Evolutionary conservation across 2,888 invertebrate genomes (phyloP).

Genomic region (Coelinius sp.): DNA sequence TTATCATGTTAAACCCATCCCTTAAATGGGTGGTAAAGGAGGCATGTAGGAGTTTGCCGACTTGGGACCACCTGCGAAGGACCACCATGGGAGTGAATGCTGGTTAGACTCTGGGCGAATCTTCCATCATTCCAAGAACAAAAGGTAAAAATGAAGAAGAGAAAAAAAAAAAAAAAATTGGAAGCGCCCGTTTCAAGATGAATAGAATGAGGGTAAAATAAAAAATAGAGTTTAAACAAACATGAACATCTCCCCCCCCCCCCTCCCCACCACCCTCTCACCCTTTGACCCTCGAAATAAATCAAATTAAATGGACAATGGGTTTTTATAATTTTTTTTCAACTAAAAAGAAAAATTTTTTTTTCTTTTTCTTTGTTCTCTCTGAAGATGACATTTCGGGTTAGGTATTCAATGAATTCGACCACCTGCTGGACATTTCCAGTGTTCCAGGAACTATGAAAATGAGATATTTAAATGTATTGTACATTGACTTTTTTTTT

Average conservation of each 20-base stretch:
- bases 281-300: background rate
- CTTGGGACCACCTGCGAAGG: slow-evolving; percentile 49
- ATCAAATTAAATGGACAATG: slow-evolving; percentile 20
- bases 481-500: background rate
- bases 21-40: slow-evolving; percentile 28
- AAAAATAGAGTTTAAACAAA: slow-evolving; percentile 1
- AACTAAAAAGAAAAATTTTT: no score
- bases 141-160: slow-evolving; percentile 32
- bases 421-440: slow-evolving; percentile 3
- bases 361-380: background rate
- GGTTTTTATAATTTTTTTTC: background rate
- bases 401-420: slow-evolving; percentile 8
- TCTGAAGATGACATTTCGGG: background rate
- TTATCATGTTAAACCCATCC: background rate
- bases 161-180: no score
- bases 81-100: slow-evolving; percentile 45
- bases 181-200: slow-evolving; percentile 1
- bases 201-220: slow-evolving; percentile 26
- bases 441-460: slow-evolving; percentile 1
- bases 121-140: slow-evolving; percentile 28
- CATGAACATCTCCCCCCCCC: background rate
- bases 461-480: slow-evolving; percentile 6
- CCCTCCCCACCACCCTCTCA: no score
- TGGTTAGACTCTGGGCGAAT: slow-evolving; percentile 37
- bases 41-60: background rate